Conservation (phyloP, 2,888 invertebrate genomes). For the Platypus cylindrus region DNA sequence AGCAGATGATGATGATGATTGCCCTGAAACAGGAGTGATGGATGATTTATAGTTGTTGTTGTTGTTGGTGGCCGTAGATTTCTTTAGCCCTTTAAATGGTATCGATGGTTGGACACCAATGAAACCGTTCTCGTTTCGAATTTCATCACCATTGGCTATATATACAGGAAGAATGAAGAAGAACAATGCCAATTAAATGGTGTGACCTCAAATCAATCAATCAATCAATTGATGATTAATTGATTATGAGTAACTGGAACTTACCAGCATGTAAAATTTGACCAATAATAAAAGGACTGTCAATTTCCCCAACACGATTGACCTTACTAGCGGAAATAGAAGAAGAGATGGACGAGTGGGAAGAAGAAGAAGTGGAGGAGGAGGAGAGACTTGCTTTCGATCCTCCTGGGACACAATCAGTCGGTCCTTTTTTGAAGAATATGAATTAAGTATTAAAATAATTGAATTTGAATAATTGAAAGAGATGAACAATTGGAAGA, state of each 20-base stretch:
- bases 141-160: slow-evolving; percentile 26
- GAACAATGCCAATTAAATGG: not conserved
- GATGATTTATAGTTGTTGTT: slow-evolving; percentile 17
- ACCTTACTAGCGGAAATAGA: too few species aligned
- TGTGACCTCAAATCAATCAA: not conserved
- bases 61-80: slow-evolving; percentile 19
- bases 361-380: too few species aligned
- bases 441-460: too few species aligned
- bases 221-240: not conserved
- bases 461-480: too few species aligned
- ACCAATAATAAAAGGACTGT: slow-evolving; percentile 29
- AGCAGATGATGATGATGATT: slow-evolving; percentile 6
- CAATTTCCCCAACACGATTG: too few species aligned
- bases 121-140: slow-evolving; percentile 28
- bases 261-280: slow-evolving; percentile 23
- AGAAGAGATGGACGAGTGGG: too few species aligned
- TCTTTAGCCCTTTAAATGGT: slow-evolving; percentile 21
- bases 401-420: too few species aligned
- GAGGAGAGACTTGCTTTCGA: too few species aligned
- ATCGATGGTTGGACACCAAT: slow-evolving; percentile 31
- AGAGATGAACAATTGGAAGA: too few species aligned
- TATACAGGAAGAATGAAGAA: not conserved
- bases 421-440: too few species aligned
- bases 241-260: slow-evolving; percentile 8
- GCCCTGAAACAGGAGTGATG: slow-evolving; percentile 16